A percentile compares a stretch with the other conserved stretches of the same genome.
These are phyloP conservation scores for Talpa occidentalis DNA, from an alignment of 2,113 vertebrate genomes.

Conservation along the genomic window DNA sequence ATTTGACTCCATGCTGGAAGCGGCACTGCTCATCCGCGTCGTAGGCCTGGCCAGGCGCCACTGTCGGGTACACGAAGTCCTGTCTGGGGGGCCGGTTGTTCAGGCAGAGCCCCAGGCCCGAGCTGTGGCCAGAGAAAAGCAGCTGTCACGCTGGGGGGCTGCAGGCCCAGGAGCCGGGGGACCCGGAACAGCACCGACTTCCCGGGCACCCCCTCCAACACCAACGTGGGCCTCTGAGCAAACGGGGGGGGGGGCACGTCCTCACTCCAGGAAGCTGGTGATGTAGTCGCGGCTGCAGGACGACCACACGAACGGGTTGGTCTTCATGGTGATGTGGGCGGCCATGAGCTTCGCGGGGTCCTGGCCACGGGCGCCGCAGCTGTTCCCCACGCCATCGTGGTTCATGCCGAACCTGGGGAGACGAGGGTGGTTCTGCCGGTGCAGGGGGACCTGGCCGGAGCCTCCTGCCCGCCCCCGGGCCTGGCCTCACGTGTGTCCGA, in stretches of 20 bases:
- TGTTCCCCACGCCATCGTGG: slow-evolving; percentile 97
- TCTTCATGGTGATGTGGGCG: slow-evolving; percentile 99
- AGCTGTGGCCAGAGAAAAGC: slow-evolving; percentile 84
- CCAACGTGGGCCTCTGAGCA: background rate
- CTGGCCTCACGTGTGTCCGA: slow-evolving; percentile 96
- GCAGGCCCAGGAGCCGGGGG: background rate
- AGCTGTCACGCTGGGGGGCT: background rate
- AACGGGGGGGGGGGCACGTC: background rate
- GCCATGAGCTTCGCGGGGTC: slow-evolving; percentile 99
- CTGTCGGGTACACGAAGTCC: slow-evolving; percentile 97
- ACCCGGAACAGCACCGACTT: too few relatives aligned
- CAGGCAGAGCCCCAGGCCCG: slow-evolving; percentile 95
- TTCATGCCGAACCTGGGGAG: slow-evolving; percentile 97
- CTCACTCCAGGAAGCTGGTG: slow-evolving; percentile 99
- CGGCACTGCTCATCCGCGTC: slow-evolving; percentile 98
- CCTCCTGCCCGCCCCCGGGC: fast-evolving
- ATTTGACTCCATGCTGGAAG: slow-evolving; percentile 98
- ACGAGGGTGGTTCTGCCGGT: background rate
- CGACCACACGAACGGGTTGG: slow-evolving; percentile 98
- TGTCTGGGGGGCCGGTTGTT: slow-evolving; percentile 96
- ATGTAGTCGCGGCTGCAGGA: slow-evolving; percentile 99
- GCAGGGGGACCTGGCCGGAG: fast-evolving
- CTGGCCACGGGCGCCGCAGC: slow-evolving; percentile 95
- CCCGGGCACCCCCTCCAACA: fast-evolving
- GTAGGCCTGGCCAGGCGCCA: slow-evolving; percentile 96